These are phyloP conservation scores for Trachelus stipa DNA, from an alignment of 2,888 invertebrate species.

Conservation along the genomic window DNA sequence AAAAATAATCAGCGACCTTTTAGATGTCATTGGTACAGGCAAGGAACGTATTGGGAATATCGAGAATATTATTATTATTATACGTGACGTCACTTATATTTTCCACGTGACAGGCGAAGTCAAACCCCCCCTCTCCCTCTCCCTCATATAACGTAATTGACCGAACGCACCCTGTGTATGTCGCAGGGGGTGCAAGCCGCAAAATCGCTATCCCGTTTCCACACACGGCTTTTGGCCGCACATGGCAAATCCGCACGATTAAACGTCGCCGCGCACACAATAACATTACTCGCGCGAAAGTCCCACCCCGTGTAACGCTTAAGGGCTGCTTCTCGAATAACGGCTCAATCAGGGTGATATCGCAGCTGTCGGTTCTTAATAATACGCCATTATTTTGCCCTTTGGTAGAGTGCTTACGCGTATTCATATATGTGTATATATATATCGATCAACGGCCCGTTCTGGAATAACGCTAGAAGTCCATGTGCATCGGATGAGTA, in stretches of 20 bases:
- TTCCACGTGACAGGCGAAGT: background rate
- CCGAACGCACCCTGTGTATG: too few relatives aligned
- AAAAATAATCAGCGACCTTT: too few relatives aligned
- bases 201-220: too few relatives aligned
- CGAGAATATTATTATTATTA: too few relatives aligned
- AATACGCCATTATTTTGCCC: slow-evolving; percentile 47
- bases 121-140: background rate
- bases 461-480: too few relatives aligned
- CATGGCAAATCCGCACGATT: slow-evolving; percentile 57
- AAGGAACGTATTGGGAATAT: too few relatives aligned
- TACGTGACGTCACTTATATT: too few relatives aligned
- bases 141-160: background rate
- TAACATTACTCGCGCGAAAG: slow-evolving; percentile 11
- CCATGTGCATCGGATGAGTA: too few relatives aligned
- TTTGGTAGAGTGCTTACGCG: slow-evolving; percentile 37
- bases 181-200: too few relatives aligned
- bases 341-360: slow-evolving; percentile 57
- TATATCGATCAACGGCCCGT: too few relatives aligned
- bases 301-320: slow-evolving; percentile 27
- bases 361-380: slow-evolving; percentile 52
- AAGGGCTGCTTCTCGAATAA: slow-evolving; percentile 45
- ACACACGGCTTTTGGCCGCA: too few relatives aligned
- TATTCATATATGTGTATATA: background rate
- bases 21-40: too few relatives aligned
- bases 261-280: slow-evolving; percentile 43